phyloP scores from a whole-genome alignment of 2,888 invertebrate genomes.

The Orthosia cruda region DNA sequence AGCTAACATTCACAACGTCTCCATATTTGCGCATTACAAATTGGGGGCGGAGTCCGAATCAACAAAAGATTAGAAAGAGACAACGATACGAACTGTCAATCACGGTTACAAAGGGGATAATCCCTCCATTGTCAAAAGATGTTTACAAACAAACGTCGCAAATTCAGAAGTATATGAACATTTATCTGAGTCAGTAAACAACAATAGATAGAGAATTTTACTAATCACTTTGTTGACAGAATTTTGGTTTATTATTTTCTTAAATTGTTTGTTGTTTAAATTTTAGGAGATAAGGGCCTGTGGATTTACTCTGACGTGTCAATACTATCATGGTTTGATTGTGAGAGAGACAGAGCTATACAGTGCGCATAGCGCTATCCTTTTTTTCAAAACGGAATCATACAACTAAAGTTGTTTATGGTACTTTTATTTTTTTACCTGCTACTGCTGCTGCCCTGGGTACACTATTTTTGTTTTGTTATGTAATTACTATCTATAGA shows the following conservation, averaged over 20 bases:
- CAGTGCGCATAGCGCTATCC: too few relatives aligned
- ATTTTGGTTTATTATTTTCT: constrained; percentile 44
- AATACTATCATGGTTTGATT: too few relatives aligned
- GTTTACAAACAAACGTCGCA: constrained; percentile 49
- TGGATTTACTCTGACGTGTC: too few relatives aligned
- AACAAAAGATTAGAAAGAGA: constrained; percentile 72
- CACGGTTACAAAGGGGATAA: constrained; percentile 76
- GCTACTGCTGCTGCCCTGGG: neutral
- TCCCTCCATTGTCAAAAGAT: constrained; percentile 65
- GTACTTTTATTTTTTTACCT: constrained; percentile 31
- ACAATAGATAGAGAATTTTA: constrained; percentile 58
- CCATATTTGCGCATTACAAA: constrained; percentile 38
- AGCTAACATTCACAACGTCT: neutral
- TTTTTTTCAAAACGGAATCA: too few relatives aligned
- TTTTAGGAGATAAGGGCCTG: constrained; percentile 27
- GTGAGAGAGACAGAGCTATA: too few relatives aligned
- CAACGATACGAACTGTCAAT: constrained; percentile 80
- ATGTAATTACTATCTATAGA: neutral
- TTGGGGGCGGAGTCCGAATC: constrained; percentile 75
- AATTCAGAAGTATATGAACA: constrained; percentile 46
- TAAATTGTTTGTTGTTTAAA: constrained; percentile 54
- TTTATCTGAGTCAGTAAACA: constrained; percentile 49
- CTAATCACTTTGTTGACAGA: constrained; percentile 80
- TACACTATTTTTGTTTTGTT: neutral
- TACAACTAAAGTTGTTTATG: neutral